phyloP scores from a whole-genome alignment of 2,797 vertebrate genomes.

The Scleropages formosus region DNA sequence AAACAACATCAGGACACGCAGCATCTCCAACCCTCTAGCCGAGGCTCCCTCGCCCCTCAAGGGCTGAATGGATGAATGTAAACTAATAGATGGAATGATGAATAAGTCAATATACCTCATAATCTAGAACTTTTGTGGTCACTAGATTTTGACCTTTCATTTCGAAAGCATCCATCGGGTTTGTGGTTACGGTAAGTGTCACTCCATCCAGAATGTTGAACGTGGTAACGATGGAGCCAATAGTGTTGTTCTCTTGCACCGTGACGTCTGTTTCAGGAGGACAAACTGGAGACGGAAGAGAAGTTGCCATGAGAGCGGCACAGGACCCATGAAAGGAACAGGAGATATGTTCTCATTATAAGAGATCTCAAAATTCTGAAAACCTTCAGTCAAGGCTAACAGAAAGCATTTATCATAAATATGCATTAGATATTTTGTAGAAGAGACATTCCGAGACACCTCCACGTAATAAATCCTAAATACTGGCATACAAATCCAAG shows the following conservation, averaged over 20 bases:
- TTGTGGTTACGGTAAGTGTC: slow-evolving; percentile 55
- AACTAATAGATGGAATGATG: neutral
- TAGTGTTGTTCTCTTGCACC: slow-evolving; percentile 68
- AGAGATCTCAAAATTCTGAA: no score
- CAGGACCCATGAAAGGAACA: no score
- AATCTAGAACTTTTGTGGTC: slow-evolving; percentile 69
- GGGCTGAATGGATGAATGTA: neutral
- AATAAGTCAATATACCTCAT: slow-evolving; percentile 58
- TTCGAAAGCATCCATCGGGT: slow-evolving; percentile 67
- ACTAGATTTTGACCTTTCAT: slow-evolving; percentile 61
- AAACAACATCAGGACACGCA: no score
- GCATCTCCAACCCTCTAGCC: no score
- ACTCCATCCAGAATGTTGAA: slow-evolving; percentile 59
- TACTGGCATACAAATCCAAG: neutral
- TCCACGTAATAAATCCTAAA: no score
- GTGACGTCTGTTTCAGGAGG: slow-evolving; percentile 60
- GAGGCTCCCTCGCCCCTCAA: no score
- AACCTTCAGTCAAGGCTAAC: no score
- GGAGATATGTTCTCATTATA: no score
- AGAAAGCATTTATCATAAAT: no score
- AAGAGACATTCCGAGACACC: no score
- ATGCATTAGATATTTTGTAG: no score
- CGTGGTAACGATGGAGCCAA: slow-evolving; percentile 57
- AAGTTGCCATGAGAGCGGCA: neutral
- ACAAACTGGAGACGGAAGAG: slow-evolving; percentile 59